A percentile compares a stretch with the other conserved stretches of the same genome.
These are phyloP conservation scores for Rhinolophus ferrumequinum DNA, from an alignment of 2,113 vertebrate species.

Conservation along the genomic window DNA sequence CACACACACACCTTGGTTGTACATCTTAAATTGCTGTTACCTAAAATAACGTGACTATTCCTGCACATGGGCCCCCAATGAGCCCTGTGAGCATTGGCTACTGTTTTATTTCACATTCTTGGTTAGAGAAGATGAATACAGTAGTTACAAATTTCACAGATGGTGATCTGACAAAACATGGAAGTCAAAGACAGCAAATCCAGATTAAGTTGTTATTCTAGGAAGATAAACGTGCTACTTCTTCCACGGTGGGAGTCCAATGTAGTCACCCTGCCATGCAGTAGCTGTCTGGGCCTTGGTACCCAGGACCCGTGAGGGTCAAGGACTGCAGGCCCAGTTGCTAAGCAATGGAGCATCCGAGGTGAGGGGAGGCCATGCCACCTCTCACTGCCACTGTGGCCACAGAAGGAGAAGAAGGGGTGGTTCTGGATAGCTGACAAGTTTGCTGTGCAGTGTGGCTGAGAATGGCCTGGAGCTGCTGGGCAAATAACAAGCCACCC, in stretches of 20 bases:
- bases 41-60: too few relatives aligned
- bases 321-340: neutral
- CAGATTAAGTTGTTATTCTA: neutral
- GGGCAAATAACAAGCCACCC: neutral
- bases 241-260: neutral
- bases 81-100: neutral
- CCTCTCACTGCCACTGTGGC: neutral
- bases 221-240: neutral
- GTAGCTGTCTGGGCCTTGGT: neutral
- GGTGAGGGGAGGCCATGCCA: too few relatives aligned
- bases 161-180: neutral
- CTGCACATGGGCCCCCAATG: neutral
- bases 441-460: neutral
- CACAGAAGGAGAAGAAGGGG: neutral
- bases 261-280: neutral
- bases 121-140: neutral
- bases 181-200: neutral
- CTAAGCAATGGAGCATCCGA: neutral
- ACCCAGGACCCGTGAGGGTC: neutral
- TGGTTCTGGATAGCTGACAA: neutral
- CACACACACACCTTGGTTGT: neutral
- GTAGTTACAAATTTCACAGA: neutral
- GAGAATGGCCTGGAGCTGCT: neutral
- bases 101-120: neutral
- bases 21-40: neutral